Percentiles rank a stretch among this genome's conserved stretches.
These are phyloP conservation scores for Cryptus viduatorius DNA, from an alignment of 2,888 invertebrate species.

Conservation along the genomic window DNA sequence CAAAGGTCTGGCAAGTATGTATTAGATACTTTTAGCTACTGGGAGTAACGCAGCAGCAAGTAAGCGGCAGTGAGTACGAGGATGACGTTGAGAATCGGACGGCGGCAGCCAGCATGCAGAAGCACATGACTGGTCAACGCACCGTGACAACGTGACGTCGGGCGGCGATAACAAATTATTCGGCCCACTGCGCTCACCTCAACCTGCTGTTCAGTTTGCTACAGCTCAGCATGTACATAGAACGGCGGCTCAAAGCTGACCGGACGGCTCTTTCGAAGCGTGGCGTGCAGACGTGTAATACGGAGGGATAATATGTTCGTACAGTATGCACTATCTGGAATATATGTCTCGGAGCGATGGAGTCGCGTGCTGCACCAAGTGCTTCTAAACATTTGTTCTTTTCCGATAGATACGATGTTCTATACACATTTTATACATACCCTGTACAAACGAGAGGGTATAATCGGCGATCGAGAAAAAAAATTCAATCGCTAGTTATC, in stretches of 20 bases:
- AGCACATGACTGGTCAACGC: slow-evolving; percentile 64
- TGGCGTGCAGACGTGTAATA: slow-evolving; percentile 53
- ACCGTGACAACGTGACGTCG: slow-evolving; percentile 67
- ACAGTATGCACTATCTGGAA: slow-evolving; percentile 41
- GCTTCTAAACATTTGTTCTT: not conserved
- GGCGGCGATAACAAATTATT: slow-evolving; percentile 68
- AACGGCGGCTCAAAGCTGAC: slow-evolving; percentile 36
- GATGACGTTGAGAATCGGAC: slow-evolving; percentile 56
- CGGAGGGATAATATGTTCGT: slow-evolving; percentile 53
- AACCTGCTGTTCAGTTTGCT: slow-evolving; percentile 56
- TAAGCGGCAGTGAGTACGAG: slow-evolving; percentile 13
- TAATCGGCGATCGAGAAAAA: not conserved
- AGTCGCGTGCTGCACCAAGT: slow-evolving; percentile 28
- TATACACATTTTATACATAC: not conserved
- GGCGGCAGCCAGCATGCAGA: slow-evolving; percentile 28
- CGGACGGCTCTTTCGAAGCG: slow-evolving; percentile 61
- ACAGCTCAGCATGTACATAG: slow-evolving; percentile 23
- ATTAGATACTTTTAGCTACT: slow-evolving; percentile 66
- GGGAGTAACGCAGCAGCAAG: slow-evolving; percentile 28
- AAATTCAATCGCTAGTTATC: not conserved
- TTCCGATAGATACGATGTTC: slow-evolving; percentile 11
- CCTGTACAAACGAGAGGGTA: not conserved
- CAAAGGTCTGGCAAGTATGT: slow-evolving; percentile 65
- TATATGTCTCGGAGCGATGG: slow-evolving; percentile 38
- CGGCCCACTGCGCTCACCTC: slow-evolving; percentile 63